These are phyloP conservation scores for Zaprionus ornatus DNA, from an alignment of 1,140 invertebrate genomes.

Conservation along the genomic window DNA sequence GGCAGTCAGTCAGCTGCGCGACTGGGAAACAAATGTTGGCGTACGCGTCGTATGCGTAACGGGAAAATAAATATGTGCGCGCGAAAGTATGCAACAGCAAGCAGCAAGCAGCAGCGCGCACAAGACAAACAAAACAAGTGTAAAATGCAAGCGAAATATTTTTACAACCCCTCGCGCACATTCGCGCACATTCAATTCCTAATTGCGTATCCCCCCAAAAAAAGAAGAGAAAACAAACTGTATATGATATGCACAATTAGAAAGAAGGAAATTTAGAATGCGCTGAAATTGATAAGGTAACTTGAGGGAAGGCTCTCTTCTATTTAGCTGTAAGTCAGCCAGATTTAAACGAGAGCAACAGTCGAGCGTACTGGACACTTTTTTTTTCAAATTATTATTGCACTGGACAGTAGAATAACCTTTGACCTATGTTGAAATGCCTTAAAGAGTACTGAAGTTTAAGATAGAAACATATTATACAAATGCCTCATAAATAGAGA, in stretches of 20 bases:
- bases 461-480: too few relatives aligned
- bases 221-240: neutral
- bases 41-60: slow-evolving; percentile 60
- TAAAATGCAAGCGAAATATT: slow-evolving; percentile 43
- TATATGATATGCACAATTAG: neutral
- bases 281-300: neutral
- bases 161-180: slow-evolving; percentile 7
- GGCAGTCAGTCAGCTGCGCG: neutral
- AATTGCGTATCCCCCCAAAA: neutral
- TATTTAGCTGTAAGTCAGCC: too few relatives aligned
- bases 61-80: slow-evolving; percentile 65
- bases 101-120: slow-evolving; percentile 25
- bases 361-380: too few relatives aligned
- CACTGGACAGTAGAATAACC: too few relatives aligned
- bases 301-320: too few relatives aligned
- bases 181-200: neutral
- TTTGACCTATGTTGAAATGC: too few relatives aligned
- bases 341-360: too few relatives aligned
- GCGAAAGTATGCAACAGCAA: slow-evolving; percentile 50
- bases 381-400: too few relatives aligned
- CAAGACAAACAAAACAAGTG: slow-evolving; percentile 24
- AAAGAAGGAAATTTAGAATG: neutral
- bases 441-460: too few relatives aligned
- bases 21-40: slow-evolving; percentile 15
- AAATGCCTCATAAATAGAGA: too few relatives aligned